These are phyloP conservation scores for Urocitellus parryii DNA, from an alignment of 2,113 vertebrate genomes.

Conservation along the genomic window DNA sequence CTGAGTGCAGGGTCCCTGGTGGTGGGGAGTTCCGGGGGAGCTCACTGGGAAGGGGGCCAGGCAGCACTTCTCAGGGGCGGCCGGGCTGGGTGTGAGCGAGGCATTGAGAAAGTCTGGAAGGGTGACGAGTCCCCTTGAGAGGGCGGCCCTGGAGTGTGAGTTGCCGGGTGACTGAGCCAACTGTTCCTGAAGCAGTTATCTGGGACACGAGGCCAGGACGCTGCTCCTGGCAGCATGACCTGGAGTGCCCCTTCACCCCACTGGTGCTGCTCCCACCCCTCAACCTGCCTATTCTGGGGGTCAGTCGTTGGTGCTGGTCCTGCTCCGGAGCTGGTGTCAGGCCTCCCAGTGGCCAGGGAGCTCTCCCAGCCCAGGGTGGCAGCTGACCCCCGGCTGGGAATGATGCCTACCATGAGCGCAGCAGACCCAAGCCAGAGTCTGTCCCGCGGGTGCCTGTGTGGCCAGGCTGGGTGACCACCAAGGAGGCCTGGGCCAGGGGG, in stretches of 20 bases:
- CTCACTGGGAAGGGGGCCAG: too few relatives aligned
- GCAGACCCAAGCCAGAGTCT: background rate
- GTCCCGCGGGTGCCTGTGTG: background rate
- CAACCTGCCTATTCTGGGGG: background rate
- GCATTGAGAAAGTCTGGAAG: background rate
- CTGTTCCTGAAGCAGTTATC: background rate
- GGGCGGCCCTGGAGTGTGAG: too few relatives aligned
- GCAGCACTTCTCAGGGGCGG: background rate
- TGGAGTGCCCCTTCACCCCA: background rate
- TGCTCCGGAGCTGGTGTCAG: background rate
- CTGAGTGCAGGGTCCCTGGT: too few relatives aligned
- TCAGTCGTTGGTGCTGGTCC: background rate
- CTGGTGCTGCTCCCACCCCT: background rate
- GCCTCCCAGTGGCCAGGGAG: background rate
- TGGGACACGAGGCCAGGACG: background rate
- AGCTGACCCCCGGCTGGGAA: background rate
- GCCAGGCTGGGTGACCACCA: background rate
- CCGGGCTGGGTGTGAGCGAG: too few relatives aligned
- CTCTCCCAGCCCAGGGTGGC: background rate
- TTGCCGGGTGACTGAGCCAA: background rate
- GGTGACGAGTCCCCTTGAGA: rapidly evolving
- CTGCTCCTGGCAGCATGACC: background rate
- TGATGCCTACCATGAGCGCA: rapidly evolving
- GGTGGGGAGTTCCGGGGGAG: background rate
- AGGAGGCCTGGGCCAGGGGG: background rate